phyloP scores from a whole-genome alignment of 2,888 invertebrate genomes.

The Thyatira batis region DNA sequence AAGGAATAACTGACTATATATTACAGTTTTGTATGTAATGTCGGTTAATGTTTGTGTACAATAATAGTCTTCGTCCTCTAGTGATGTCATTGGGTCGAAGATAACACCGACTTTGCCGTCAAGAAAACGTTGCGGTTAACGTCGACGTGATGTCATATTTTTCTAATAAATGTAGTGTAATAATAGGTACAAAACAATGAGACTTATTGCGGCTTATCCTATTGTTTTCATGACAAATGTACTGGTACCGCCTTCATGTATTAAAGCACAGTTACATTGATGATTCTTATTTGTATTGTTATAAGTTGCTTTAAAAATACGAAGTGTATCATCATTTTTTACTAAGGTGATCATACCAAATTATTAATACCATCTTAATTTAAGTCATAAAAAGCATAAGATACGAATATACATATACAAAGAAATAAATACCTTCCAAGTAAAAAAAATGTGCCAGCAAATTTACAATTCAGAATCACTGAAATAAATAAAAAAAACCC shows the following conservation, averaged over 20 bases:
- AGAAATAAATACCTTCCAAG: no score
- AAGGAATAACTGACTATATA: neutral
- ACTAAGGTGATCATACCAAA: no score
- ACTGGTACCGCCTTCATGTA: neutral
- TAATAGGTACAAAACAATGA: neutral
- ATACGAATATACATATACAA: no score
- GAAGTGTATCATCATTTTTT: no score
- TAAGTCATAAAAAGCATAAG: no score
- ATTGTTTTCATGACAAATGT: neutral
- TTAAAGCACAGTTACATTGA: no score
- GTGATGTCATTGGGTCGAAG: neutral
- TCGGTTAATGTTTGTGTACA: neutral
- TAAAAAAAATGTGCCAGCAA: neutral
- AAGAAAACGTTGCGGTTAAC: neutral
- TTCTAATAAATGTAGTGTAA: neutral
- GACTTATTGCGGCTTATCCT: neutral
- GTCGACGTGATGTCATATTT: neutral
- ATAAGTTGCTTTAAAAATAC: no score
- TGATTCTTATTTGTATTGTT: no score
- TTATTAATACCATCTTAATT: no score
- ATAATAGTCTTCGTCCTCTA: neutral
- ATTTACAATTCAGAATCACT: neutral
- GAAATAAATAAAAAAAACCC: neutral
- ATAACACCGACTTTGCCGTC: neutral
- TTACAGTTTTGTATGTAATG: neutral